Conservation (phyloP, 2,888 invertebrate genomes). For the Tipula helvola region DNA sequence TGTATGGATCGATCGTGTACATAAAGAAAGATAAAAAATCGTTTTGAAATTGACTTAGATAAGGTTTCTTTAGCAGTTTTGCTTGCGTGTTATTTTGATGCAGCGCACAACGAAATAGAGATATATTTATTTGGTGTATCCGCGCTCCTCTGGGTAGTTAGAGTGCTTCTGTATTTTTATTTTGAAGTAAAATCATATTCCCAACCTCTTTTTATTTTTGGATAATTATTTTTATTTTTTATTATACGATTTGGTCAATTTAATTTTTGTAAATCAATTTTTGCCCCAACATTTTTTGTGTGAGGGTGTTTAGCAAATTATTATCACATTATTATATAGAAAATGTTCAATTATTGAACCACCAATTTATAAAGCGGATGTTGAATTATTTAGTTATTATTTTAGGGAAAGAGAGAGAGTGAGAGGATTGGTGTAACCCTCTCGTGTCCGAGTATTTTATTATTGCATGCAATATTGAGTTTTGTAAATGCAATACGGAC, state of each 20-base stretch:
- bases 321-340: not conserved
- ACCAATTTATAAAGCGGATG: not conserved
- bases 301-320: not conserved
- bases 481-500: no score
- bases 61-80: not conserved
- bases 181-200: not conserved
- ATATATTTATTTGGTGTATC: no score
- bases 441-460: not conserved
- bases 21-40: no score
- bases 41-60: not conserved
- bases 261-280: not conserved
- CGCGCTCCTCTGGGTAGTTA: not conserved
- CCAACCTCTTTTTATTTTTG: not conserved
- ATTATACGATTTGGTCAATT: not conserved
- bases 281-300: not conserved
- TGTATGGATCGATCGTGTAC: not conserved
- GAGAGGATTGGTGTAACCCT: not conserved
- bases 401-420: not conserved
- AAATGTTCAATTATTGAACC: not conserved
- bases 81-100: not conserved
- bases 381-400: not conserved
- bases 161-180: not conserved
- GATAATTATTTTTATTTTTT: not conserved
- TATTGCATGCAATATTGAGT: not conserved
- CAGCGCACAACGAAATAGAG: no score